Conservation (phyloP, 2,113 vertebrate species). For the Antechinus stuartii region DNA sequence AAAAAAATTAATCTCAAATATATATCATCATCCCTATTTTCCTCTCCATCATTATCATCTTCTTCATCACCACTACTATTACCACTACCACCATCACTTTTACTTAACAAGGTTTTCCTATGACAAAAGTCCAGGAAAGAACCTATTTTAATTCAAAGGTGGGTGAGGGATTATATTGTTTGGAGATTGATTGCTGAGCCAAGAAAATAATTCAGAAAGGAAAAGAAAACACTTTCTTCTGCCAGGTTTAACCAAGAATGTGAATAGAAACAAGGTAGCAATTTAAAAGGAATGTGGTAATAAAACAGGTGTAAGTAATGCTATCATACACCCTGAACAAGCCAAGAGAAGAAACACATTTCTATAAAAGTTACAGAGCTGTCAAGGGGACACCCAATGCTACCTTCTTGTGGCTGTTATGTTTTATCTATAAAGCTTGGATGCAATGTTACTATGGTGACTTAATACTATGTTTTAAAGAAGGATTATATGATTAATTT, state of each 20-base stretch:
- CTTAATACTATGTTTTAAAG: slow-evolving; percentile 83
- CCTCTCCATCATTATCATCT: background rate
- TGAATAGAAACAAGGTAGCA: slow-evolving; percentile 75
- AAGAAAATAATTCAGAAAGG: slow-evolving; percentile 66
- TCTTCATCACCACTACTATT: background rate
- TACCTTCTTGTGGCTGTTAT: slow-evolving; percentile 77
- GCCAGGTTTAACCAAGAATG: slow-evolving; percentile 69
- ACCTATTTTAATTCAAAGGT: slow-evolving; percentile 48
- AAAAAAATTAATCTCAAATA: background rate
- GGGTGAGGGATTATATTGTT: slow-evolving; percentile 29
- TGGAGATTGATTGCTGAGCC: slow-evolving; percentile 47
- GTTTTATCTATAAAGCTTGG: slow-evolving; percentile 82
- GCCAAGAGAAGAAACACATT: slow-evolving; percentile 77
- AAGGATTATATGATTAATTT: slow-evolving; percentile 87
- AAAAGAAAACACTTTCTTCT: slow-evolving; percentile 48
- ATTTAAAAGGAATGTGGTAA: slow-evolving; percentile 75
- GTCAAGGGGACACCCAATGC: slow-evolving; percentile 77
- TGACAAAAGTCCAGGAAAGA: slow-evolving; percentile 51
- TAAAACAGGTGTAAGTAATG: slow-evolving; percentile 74
- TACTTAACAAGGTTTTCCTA: slow-evolving; percentile 21
- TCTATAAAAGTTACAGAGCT: slow-evolving; percentile 80
- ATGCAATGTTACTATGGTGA: slow-evolving; percentile 86
- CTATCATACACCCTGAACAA: slow-evolving; percentile 71
- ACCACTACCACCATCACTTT: background rate
- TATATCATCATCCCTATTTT: background rate